Evolutionary conservation across 2,113 vertebrate species (phyloP).

Genomic region (Pteruthius melanotis): DNA sequence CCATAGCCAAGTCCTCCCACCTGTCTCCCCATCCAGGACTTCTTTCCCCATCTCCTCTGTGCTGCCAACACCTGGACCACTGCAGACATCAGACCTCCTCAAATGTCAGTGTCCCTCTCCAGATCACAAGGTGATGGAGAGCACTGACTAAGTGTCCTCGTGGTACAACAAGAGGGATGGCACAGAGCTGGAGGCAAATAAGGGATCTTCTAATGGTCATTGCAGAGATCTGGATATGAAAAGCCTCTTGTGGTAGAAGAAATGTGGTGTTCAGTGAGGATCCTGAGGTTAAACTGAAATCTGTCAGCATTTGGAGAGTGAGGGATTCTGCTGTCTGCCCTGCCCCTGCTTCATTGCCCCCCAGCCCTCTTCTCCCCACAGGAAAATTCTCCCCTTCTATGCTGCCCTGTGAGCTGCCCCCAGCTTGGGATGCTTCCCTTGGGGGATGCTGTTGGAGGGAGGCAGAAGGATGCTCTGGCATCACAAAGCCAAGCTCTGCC

Average conservation of each 20-base stretch:
- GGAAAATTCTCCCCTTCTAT: background rate
- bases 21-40: background rate
- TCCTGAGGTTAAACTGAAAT: background rate
- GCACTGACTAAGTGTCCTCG: background rate
- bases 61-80: background rate
- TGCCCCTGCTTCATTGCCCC: rapidly evolving
- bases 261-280: background rate
- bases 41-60: background rate
- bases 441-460: background rate
- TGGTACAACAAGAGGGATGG: background rate
- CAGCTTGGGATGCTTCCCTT: background rate
- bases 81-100: background rate
- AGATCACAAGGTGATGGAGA: background rate
- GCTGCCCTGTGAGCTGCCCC: background rate
- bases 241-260: background rate
- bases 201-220: background rate
- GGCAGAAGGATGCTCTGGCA: background rate
- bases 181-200: background rate
- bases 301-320: background rate
- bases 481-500: background rate
- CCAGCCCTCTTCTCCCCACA: background rate
- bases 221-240: background rate
- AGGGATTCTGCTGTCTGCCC: background rate
- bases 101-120: background rate
- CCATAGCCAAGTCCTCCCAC: too few relatives aligned